Percentiles rank a stretch among this genome's conserved stretches.
These are phyloP conservation scores for Formica exsecta DNA, from an alignment of 1,140 invertebrate genomes.

Conservation along the genomic window DNA sequence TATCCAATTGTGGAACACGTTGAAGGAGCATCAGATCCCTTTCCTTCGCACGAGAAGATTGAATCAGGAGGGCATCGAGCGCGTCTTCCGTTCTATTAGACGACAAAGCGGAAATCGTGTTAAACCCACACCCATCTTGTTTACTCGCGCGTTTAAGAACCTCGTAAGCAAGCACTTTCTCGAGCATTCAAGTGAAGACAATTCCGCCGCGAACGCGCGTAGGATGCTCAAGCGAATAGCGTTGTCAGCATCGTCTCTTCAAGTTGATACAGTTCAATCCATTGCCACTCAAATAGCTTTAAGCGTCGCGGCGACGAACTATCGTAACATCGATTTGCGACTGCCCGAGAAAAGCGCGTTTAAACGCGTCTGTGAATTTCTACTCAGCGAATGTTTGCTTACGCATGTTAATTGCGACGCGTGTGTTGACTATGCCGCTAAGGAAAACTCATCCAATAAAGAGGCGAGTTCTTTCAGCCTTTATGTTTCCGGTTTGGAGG, in stretches of 20 bases:
- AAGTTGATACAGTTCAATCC: not conserved
- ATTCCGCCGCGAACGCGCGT: not conserved
- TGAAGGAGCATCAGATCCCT: slow-evolving; percentile 13
- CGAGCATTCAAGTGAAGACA: slow-evolving; percentile 22
- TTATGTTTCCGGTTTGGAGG: slow-evolving; percentile 29
- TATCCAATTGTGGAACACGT: slow-evolving; percentile 31
- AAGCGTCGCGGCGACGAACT: slow-evolving; percentile 23
- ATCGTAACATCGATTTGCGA: slow-evolving; percentile 46
- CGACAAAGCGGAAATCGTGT: slow-evolving; percentile 51
- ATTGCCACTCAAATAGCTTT: not conserved
- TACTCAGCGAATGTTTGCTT: slow-evolving; percentile 42
- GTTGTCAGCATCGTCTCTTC: not conserved
- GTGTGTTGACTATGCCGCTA: not conserved
- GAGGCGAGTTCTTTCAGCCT: not conserved
- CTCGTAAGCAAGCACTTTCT: slow-evolving; percentile 47
- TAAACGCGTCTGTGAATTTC: slow-evolving; percentile 46
- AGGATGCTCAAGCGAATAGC: slow-evolving; percentile 32
- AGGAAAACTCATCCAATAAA: not conserved
- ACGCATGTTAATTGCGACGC: slow-evolving; percentile 22
- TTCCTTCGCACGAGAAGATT: slow-evolving; percentile 22
- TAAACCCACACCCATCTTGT: slow-evolving; percentile 39
- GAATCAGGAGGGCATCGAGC: slow-evolving; percentile 31
- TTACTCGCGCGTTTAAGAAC: slow-evolving; percentile 55
- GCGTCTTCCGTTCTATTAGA: slow-evolving; percentile 45
- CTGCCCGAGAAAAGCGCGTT: slow-evolving; percentile 38